Evolutionary conservation across 2,888 invertebrate genomes (phyloP).

Genomic region (Encarsia formosa): DNA sequence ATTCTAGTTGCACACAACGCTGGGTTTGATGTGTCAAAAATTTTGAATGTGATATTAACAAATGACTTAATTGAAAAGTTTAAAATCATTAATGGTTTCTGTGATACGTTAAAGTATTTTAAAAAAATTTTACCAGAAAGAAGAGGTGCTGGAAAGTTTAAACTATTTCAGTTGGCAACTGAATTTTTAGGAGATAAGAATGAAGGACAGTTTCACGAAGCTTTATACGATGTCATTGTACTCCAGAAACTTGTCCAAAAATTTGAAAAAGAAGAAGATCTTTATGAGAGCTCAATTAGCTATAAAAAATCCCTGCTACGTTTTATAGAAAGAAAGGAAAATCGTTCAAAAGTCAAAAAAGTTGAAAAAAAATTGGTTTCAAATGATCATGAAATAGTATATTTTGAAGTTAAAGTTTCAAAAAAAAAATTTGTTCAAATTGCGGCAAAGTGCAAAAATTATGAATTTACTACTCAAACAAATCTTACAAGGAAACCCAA

Average conservation of each 20-base stretch:
- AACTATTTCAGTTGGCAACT: neutral
- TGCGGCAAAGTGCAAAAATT: too few relatives aligned
- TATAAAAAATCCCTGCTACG: too few relatives aligned
- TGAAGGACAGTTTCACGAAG: conserved; percentile 5
- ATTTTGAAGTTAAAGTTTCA: too few relatives aligned
- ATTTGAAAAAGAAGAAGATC: too few relatives aligned
- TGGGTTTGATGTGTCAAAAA: conserved; percentile 8
- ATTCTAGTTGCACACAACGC: conserved; percentile 16
- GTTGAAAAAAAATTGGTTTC: too few relatives aligned
- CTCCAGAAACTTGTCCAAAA: conserved; percentile 1
- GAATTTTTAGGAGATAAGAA: neutral
- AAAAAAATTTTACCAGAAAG: conserved; percentile 5
- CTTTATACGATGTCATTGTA: conserved; percentile 6
- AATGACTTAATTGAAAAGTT: neutral
- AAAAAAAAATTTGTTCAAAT: too few relatives aligned
- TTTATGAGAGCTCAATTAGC: too few relatives aligned
- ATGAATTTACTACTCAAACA: too few relatives aligned
- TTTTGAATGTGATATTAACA: conserved; percentile 6
- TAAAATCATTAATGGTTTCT: conserved; percentile 9
- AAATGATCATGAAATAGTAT: too few relatives aligned
- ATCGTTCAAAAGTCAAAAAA: too few relatives aligned
- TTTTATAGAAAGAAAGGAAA: too few relatives aligned
- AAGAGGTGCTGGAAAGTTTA: conserved; percentile 14
- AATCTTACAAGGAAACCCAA: too few relatives aligned
- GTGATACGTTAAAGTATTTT: conserved; percentile 7